Conservation (phyloP, 2,113 vertebrate species). For the Oxyruncus cristatus region DNA sequence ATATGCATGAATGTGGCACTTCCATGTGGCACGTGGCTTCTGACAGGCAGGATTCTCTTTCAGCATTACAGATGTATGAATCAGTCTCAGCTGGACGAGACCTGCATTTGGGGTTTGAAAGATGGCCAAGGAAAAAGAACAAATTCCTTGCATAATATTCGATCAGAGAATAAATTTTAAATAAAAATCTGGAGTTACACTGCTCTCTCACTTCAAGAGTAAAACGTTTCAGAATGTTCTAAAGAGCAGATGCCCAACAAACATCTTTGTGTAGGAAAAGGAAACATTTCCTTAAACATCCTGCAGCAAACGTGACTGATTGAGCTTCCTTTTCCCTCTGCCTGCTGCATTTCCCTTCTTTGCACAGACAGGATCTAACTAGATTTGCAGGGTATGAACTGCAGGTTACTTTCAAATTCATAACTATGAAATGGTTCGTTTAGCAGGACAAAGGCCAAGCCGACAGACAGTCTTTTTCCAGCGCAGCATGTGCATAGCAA, state of each 20-base stretch:
- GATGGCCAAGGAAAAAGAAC: background rate
- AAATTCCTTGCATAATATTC: background rate
- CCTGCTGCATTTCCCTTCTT: conserved; percentile 53
- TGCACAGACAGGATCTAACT: conserved; percentile 56
- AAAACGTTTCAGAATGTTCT: background rate
- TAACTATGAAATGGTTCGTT: conserved; percentile 61
- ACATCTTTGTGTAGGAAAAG: conserved; percentile 58
- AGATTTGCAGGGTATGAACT: conserved; percentile 51
- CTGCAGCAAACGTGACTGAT: conserved; percentile 61
- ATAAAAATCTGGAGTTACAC: background rate
- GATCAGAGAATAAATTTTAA: background rate
- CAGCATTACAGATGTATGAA: background rate
- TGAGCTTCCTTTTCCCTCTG: conserved; percentile 55
- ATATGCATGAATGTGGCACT: background rate
- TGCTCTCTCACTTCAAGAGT: background rate
- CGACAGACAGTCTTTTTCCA: conserved; percentile 48
- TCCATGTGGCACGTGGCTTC: background rate
- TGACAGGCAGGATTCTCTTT: background rate
- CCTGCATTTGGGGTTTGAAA: background rate
- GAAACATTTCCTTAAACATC: conserved; percentile 71
- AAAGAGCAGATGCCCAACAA: conserved; percentile 36
- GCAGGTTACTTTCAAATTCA: conserved; percentile 60
- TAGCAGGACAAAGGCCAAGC: conserved; percentile 65
- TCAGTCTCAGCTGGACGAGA: background rate
- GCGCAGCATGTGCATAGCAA: conserved; percentile 56